phyloP scores from a whole-genome alignment of 2,888 invertebrate species.

The Heliconius ethilla region DNA sequence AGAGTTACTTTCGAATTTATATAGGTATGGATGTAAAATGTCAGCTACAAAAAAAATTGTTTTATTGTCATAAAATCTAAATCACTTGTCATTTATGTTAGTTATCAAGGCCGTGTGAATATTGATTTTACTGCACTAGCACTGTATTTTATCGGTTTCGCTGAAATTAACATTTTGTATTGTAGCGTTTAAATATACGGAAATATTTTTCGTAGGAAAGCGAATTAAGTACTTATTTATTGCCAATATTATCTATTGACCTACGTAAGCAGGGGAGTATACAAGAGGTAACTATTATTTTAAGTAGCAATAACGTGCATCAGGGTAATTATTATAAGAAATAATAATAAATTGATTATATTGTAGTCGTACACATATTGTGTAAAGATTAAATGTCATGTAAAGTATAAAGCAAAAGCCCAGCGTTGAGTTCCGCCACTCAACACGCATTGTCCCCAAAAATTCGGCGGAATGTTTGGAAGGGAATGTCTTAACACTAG shows the following conservation, averaged over 20 bases:
- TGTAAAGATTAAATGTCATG: too few relatives aligned
- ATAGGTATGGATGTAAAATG: too few relatives aligned
- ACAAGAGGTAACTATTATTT: neutral
- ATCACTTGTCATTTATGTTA: conserved; percentile 6
- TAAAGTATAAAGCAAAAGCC: neutral
- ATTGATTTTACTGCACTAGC: conserved; percentile 9
- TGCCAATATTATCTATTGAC: neutral
- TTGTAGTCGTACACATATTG: neutral
- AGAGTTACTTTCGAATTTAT: too few relatives aligned
- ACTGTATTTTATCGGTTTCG: conserved; percentile 3
- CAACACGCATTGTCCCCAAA: too few relatives aligned
- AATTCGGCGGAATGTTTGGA: too few relatives aligned
- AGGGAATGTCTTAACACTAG: too few relatives aligned
- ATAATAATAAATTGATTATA: neutral
- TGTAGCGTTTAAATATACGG: neutral
- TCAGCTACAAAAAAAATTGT: neutral
- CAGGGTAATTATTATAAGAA: neutral
- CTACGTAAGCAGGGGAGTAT: too few relatives aligned
- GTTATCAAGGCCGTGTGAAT: conserved; percentile 5
- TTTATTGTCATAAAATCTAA: neutral
- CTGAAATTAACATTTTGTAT: neutral
- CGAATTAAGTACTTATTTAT: neutral
- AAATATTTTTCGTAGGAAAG: neutral
- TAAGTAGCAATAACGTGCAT: neutral
- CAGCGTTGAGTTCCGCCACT: too few relatives aligned